Base-by-base conservation (phyloP, 2,113 vertebrate species). In the Corynorhinus townsendii region DNA sequence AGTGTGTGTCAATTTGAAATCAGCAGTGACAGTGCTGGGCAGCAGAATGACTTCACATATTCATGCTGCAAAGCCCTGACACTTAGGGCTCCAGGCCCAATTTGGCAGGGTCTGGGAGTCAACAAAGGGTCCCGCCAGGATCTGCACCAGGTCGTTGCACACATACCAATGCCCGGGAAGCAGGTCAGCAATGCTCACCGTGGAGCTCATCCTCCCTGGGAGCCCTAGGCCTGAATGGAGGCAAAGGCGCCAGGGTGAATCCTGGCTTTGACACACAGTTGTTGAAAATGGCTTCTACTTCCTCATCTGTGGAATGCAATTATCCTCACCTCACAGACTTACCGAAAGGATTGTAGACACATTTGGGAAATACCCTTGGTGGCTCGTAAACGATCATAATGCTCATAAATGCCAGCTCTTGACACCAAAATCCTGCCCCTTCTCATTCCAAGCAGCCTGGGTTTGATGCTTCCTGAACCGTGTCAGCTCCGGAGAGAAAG, bases 31-130 rank as follows among this genome's bases (percentile, higher is more conserved):
- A 66, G 96, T 93, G 81, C 80, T 95, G 86, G 91, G 85, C 56
- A 7, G 97, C 98, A 95, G 95, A 94, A 92, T 62, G 89, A 89
- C 92, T 97, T 98, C 98, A 95, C 97, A 98, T 98, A 98, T 98
- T 98, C 97, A 98, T 98, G 96, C 88, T 54, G 76, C 96, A 93
- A 86, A 96, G 97, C 95, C 94, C 93, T 96, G 96, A 93, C 73
- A 97, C 97, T 96, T 96, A 97, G 22, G 15, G 88, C 82, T 97
- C 95, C 95, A 84, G 89, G 83, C 91, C 54, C 96, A 97, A 85
- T 92, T 97, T 90, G 12, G 12, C 93, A 95, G 91, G 89, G 84
- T 95, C 90, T 30, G 43, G 68, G 38, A 96, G n/a, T 89, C 77
- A 85, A 45, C 54, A 75, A 59, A 22, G n/a, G 40, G 83, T 19